A percentile compares a stretch with the other conserved stretches of the same genome.
Conservation (phyloP, 2,113 vertebrate genomes). For the Tychaedon coryphoeus region DNA sequence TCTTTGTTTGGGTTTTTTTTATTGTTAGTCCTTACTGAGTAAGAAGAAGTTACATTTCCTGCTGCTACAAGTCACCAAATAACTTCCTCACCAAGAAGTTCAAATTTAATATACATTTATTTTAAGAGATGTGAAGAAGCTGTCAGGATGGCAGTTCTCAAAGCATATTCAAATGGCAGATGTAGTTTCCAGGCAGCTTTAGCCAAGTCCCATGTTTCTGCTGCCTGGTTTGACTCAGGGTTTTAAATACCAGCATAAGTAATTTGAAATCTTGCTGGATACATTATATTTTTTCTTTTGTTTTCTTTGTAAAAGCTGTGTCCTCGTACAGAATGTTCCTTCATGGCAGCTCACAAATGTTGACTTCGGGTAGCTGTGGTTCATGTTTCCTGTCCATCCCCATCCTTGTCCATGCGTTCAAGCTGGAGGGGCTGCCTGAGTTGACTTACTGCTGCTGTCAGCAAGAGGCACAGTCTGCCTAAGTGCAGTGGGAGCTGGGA, state of each 20-base stretch:
- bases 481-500: neutral
- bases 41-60: neutral
- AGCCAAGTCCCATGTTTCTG: neutral
- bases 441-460: neutral
- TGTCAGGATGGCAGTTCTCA: neutral
- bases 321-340: neutral
- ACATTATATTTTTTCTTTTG: neutral
- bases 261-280: neutral
- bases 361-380: neutral
- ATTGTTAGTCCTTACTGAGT: neutral
- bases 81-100: neutral
- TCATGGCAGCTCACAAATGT: neutral
- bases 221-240: neutral
- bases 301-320: neutral
- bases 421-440: neutral
- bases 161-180: neutral
- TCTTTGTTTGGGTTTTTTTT: neutral
- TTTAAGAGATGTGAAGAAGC: neutral
- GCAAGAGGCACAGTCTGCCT: rapidly evolving
- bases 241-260: neutral
- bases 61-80: neutral
- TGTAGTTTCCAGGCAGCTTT: neutral
- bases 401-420: neutral
- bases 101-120: neutral
- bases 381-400: neutral